Conservation (phyloP, 30 jellyfish, hydroid and myxozoan genomes). For the Hydra vulgaris region DNA sequence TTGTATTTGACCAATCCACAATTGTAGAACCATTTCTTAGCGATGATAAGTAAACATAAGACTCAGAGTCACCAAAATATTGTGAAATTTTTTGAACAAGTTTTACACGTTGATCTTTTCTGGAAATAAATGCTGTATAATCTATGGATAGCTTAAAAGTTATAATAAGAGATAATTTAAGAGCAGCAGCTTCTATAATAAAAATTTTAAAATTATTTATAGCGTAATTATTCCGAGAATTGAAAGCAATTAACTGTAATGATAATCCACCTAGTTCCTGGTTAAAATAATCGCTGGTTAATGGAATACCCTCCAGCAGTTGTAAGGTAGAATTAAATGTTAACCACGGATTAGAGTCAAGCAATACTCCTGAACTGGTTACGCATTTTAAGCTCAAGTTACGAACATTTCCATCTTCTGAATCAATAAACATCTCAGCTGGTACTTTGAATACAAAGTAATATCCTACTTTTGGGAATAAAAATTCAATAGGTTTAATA, state of each 20-base stretch:
- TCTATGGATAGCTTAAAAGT: neutral
- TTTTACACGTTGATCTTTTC: neutral
- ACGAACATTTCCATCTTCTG: constrained; percentile 62
- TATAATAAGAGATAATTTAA: neutral
- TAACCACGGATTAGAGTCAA: neutral
- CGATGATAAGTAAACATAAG: neutral
- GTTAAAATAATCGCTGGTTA: neutral
- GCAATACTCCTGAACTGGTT: neutral
- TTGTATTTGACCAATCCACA: neutral
- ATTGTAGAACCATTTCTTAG: neutral
- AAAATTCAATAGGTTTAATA: neutral
- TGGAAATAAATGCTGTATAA: neutral
- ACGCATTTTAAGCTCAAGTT: constrained; percentile 22
- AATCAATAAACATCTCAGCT: constrained; percentile 40
- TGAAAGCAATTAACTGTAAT: neutral
- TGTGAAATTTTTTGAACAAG: neutral
- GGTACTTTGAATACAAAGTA: constrained; percentile 30
- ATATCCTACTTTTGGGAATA: constrained; percentile 29
- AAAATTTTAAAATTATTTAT: neutral
- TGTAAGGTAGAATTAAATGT: neutral
- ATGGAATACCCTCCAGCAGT: neutral
- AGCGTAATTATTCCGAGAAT: neutral
- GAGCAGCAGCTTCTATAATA: neutral
- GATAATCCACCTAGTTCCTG: neutral
- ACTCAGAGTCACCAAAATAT: neutral